phyloP scores from a whole-genome alignment of 2,113 vertebrate genomes.

The Ondatra zibethicus region DNA sequence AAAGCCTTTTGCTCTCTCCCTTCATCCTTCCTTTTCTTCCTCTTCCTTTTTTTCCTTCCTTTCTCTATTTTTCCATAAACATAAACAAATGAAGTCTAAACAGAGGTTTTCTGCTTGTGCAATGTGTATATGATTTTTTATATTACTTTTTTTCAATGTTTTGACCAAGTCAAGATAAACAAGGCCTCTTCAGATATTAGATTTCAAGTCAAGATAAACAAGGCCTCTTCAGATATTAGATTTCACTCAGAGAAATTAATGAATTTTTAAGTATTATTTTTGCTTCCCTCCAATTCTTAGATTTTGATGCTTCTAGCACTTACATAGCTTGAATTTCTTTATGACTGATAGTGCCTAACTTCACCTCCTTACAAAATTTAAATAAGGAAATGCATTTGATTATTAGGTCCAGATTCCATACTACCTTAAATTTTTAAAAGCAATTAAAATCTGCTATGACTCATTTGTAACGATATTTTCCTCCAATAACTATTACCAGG shows the following conservation, averaged over 20 bases:
- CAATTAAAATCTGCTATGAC: background rate
- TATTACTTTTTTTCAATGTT: slow-evolving; percentile 17
- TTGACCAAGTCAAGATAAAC: slow-evolving; percentile 45
- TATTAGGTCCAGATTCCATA: slow-evolving; percentile 9
- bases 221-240: background rate
- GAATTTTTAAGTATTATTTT: slow-evolving; percentile 4
- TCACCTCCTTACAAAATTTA: slow-evolving; percentile 34
- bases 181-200: background rate
- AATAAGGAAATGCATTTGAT: slow-evolving; percentile 4
- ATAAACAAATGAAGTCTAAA: background rate
- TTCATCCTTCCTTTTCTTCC: too few relatives aligned
- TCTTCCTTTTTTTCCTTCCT: background rate
- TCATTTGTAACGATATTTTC: background rate
- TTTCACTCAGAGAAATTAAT: slow-evolving; percentile 27
- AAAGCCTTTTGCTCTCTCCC: background rate
- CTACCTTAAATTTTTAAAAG: background rate
- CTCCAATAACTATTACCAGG: background rate
- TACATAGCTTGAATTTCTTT: background rate
- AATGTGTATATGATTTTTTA: background rate
- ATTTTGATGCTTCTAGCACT: slow-evolving; percentile 16
- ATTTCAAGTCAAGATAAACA: slow-evolving; percentile 31
- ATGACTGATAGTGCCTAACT: background rate
- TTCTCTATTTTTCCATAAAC: slow-evolving; percentile 4
- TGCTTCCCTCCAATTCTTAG: slow-evolving; percentile 22
- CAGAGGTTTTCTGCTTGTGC: slow-evolving; percentile 40